Evolutionary conservation across 2,888 invertebrate genomes (phyloP), one percentile per base, ranked within the genome.

Genomic region (Argynnis bischoffii): DNA sequence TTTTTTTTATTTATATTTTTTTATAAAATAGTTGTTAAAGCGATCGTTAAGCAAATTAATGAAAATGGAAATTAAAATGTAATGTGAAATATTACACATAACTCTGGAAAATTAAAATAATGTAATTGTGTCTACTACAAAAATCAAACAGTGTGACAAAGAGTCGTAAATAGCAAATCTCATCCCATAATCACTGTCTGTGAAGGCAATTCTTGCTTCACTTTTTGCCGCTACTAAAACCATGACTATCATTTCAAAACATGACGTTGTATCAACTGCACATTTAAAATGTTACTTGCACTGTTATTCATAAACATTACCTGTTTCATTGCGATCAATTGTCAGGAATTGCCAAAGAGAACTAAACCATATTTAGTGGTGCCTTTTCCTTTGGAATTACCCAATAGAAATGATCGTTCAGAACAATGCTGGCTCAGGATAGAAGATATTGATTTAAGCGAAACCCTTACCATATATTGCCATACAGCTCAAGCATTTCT

Each of bases 281-380:
- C 91, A 86, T 83, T 83, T 86, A 92, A 90, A 91, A 92, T 92
- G 92, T 90, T 90, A 84, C 75, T 85, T 75, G 73, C 67, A 53
- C 50, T 75, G 50, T 46, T 81, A 73, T 75, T 83, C 70, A 71
- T 80, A 67, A 74, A 75, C 59, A 72, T 79, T 71, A 71, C 76
- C 75, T 69, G 81, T 69, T 55, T 81, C 67, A 72, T 79, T 63
- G 74, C 73, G 55, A 81, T 79, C 66, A 68, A 77, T 63, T 75
- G 78, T 61, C 78, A 79, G 53, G 81, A 41, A 41, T 41, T 76
- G 54, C 76, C 73, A 47, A 75, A 66, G 15, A 82, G 77, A 69
- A 76, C 76, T 47, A 75, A 72, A 41, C 82, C 86, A 16, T 82
- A 85, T 64, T 41, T 77, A 57, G 72, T 83, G 50, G 79, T 90